Percentiles rank a stretch among this genome's conserved stretches.
Conservation (phyloP, 2,113 vertebrate genomes). For the Shinisaurus crocodilurus region DNA sequence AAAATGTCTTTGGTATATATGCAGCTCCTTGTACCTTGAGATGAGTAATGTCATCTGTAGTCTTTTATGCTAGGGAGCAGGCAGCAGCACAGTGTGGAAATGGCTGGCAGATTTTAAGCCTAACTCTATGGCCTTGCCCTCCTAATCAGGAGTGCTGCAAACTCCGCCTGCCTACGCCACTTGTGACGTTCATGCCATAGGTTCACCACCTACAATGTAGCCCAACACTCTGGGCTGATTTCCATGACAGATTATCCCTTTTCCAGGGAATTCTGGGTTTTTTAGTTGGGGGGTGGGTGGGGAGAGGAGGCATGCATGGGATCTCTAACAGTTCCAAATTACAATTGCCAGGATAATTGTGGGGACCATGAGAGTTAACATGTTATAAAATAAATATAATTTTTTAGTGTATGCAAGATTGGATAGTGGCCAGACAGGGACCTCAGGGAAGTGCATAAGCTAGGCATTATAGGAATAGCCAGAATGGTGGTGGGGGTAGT, state of each 20-base stretch:
- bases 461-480: background rate
- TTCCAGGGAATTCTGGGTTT: background rate
- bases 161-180: background rate
- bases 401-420: background rate
- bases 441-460: background rate
- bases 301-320: too few relatives aligned
- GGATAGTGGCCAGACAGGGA: background rate
- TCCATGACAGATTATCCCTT: background rate
- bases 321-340: too few relatives aligned
- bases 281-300: background rate
- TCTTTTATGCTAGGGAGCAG: background rate
- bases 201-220: background rate
- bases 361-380: background rate
- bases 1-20: too few relatives aligned
- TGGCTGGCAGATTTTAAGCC: background rate
- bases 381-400: too few relatives aligned
- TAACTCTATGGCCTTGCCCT: background rate
- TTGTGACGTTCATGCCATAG: background rate
- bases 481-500: too few relatives aligned
- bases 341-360: too few relatives aligned
- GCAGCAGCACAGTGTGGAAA: background rate
- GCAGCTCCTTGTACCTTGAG: background rate
- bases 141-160: background rate
- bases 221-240: background rate
- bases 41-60: background rate